Conservation (phyloP, 2,797 vertebrate genomes). For the Cheirogaleus major region DNA sequence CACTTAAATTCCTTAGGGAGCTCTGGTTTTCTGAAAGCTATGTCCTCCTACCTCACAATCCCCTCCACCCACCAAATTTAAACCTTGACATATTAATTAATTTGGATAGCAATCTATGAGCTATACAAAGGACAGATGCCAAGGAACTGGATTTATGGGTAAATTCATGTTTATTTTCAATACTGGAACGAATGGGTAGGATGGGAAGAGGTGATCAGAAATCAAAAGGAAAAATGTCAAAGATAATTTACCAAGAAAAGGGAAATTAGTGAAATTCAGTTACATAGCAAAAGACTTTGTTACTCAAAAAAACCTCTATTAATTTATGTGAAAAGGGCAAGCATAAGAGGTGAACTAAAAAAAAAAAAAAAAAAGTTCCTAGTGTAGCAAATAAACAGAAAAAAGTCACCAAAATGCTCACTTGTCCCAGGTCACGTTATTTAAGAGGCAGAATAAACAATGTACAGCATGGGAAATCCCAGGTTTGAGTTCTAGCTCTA, state of each 20-base stretch:
- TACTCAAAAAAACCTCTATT: not conserved
- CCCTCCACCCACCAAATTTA: not conserved
- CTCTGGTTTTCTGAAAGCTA: not conserved
- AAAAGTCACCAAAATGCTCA: not conserved
- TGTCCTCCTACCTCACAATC: not conserved
- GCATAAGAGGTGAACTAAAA: not conserved
- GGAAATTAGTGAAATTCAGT: not conserved
- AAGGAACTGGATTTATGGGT: not conserved
- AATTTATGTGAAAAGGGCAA: not conserved
- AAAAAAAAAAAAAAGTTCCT: not conserved
- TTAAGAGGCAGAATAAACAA: not conserved
- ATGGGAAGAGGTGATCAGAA: not conserved
- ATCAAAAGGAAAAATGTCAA: not conserved
- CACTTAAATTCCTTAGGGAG: not conserved
- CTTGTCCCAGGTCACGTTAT: not conserved
- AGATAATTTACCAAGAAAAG: conserved; percentile 19
- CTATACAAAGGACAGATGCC: not conserved
- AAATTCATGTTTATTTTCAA: not conserved
- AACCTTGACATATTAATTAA: conserved; percentile 6
- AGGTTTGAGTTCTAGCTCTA: not conserved
- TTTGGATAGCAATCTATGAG: not conserved
- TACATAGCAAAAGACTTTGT: not conserved
- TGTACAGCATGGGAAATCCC: not conserved
- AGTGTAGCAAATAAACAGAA: not conserved
- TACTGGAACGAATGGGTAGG: not conserved